Evolutionary conservation across 2,113 vertebrate genomes (phyloP).

Genomic region (Tragelaphus buxtoni): DNA sequence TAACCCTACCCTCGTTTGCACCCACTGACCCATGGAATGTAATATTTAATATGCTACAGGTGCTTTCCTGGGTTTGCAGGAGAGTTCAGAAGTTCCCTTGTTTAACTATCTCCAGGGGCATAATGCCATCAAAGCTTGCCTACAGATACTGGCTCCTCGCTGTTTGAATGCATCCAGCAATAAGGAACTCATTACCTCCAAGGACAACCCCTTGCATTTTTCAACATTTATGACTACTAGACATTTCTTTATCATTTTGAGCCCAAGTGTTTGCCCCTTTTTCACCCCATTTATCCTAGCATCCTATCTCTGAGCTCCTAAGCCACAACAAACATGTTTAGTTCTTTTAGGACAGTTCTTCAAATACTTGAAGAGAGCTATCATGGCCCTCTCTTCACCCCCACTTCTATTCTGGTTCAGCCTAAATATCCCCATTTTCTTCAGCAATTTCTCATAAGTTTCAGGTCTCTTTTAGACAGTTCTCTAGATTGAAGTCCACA

Average conservation of each 20-base stretch:
- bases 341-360: neutral
- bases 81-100: neutral
- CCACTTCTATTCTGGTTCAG: neutral
- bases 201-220: neutral
- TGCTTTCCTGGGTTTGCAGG: neutral
- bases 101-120: neutral
- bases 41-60: neutral
- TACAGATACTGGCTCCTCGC: neutral
- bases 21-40: neutral
- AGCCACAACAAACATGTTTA: neutral
- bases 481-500: neutral
- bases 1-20: neutral
- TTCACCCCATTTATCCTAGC: neutral
- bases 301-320: neutral
- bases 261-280: neutral
- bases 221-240: neutral
- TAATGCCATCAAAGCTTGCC: neutral
- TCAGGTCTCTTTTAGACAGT: neutral
- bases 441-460: neutral
- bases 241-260: neutral
- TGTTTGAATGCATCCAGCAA: neutral
- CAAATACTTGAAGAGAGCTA: neutral
- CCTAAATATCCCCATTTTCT: neutral
- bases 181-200: neutral
- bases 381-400: neutral